A percentile compares a stretch with the other conserved stretches of the same genome.
Evolutionary conservation across 1,140 invertebrate genomes (phyloP).

Genomic region (Caenorhabditis brenneri): DNA sequence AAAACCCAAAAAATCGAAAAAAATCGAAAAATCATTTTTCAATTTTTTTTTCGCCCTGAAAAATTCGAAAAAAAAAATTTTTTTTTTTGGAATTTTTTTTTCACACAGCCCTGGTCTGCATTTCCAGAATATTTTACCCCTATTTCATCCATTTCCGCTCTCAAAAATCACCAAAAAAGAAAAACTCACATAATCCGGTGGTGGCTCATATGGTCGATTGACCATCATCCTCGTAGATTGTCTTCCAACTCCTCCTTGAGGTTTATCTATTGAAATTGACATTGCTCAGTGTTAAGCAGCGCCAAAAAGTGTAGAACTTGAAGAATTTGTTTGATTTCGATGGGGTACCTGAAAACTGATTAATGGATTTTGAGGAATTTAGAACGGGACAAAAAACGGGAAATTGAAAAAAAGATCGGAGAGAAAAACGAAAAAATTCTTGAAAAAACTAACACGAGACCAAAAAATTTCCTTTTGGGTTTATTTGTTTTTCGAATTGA

Average conservation of each 20-base stretch:
- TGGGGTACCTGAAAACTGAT: constrained; percentile 6
- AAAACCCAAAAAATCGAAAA: no score
- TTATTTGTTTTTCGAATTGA: no score
- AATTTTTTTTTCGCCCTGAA: no score
- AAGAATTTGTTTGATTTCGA: constrained; percentile 20
- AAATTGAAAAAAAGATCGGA: not conserved
- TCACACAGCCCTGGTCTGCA: no score
- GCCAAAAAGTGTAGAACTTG: not conserved
- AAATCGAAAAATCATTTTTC: no score
- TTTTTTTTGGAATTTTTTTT: no score
- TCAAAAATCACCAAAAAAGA: not conserved
- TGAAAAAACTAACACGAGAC: no score
- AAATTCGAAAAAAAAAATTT: no score
- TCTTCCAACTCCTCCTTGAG: not conserved
- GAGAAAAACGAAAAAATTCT: not conserved
- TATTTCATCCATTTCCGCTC: no score
- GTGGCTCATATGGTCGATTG: constrained; percentile 44
- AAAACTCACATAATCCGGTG: constrained; percentile 54
- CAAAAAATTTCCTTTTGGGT: no score
- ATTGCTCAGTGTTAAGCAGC: not conserved
- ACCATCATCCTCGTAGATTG: not conserved
- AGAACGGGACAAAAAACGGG: no score
- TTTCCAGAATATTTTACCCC: no score
- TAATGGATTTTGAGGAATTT: not conserved
- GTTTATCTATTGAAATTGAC: constrained; percentile 11